Evolutionary conservation across 35 echinoderm and acorn worm species (phyloP).

Genomic region (Lytechinus pictus): DNA sequence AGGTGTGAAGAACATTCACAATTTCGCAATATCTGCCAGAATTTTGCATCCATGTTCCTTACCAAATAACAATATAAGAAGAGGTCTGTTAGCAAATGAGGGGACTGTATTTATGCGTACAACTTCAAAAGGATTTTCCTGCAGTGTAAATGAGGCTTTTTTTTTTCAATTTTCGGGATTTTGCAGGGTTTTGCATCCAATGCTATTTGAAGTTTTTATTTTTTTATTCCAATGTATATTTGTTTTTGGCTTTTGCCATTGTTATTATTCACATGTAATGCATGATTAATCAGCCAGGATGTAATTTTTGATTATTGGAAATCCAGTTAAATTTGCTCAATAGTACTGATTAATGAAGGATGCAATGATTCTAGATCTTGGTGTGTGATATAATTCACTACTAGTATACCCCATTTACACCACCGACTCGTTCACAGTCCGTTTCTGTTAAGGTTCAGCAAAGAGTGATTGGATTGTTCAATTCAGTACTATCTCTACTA

Average conservation of each 20-base stretch:
- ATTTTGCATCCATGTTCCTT: no score
- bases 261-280: neutral
- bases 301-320: neutral
- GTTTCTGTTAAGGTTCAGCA: no score
- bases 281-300: neutral
- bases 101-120: no score
- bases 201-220: neutral
- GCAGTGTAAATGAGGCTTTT: no score
- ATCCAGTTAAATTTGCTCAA: neutral
- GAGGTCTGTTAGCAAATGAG: no score
- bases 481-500: no score
- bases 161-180: neutral
- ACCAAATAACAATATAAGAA: no score
- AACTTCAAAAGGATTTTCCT: no score
- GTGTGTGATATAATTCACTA: neutral
- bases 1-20: no score
- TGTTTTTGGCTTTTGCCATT: neutral
- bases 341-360: neutral
- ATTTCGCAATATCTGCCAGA: no score
- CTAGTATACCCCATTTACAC: neutral
- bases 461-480: no score
- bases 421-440: neutral
- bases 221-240: neutral
- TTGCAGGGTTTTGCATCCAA: neutral
- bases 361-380: neutral